Base-by-base conservation (phyloP, 2,888 invertebrate species). In the Corythucha ciliata region DNA sequence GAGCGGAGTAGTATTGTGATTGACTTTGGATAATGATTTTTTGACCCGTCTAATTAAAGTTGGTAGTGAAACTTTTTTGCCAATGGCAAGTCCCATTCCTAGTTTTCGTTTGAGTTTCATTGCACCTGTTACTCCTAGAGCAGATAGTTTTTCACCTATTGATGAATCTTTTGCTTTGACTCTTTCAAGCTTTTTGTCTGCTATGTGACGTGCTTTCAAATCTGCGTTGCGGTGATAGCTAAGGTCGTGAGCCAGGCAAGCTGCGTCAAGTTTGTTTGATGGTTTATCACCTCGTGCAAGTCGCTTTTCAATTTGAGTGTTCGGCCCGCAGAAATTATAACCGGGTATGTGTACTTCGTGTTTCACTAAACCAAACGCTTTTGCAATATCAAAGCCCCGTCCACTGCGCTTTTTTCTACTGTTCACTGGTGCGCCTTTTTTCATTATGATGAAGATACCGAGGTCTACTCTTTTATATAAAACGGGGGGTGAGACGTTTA, bases 21-120 rank as follows among this genome's bases (percentile, higher is more conserved):
- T n/a, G n/a, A n/a, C n/a, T n/a, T n/a, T n/a, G n/a, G n/a, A n/a
- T n/a, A n/a, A n/a, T n/a, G n/a, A n/a, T n/a, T n/a, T n/a, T n/a
- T n/a, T n/a, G n/a, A n/a, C n/a, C n/a, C n/a, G n/a, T n/a, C 29
- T n/a, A n/a, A n/a, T n/a, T n/a, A n/a, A n/a, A n/a, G n/a, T n/a
- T n/a, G n/a, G n/a, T n/a, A n/a, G n/a, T n/a, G n/a, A n/a, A n/a
- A n/a, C n/a, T n/a, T n/a, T n/a, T n/a, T n/a, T n/a, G n/a, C n/a
- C n/a, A n/a, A n/a, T n/a, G n/a, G n/a, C n/a, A n/a, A n/a, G 29
- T 16, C 54, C 54, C 6, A 34, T 40, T 18, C 54, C 51, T 3
- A 52, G 6, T 16, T 3, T 8, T 40, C 12, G 10, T 52, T 54
- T 54, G 7, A 21, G 46, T 40, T 54, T 54, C 54, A 53, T 56